These are phyloP conservation scores for Brachionus asplanchnoidis DNA, from an alignment of 1,140 invertebrate species.

Conservation along the genomic window DNA sequence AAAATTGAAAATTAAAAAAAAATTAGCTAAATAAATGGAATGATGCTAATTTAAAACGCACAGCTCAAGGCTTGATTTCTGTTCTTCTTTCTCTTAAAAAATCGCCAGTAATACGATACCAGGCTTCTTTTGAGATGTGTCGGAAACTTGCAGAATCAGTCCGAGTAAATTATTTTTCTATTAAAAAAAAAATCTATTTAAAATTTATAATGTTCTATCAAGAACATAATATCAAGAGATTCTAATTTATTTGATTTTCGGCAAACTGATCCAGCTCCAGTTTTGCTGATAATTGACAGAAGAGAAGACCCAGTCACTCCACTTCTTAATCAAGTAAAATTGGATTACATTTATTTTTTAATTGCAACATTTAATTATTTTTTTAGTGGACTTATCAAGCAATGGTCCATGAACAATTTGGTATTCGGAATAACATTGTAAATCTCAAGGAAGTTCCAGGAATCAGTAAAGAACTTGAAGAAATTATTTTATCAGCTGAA, in stretches of 20 bases:
- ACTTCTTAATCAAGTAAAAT: conserved; percentile 73
- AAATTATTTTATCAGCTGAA: conserved; percentile 81
- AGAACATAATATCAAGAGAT: conserved; percentile 78
- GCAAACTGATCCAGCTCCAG: conserved; percentile 64
- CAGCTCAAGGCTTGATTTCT: conserved; percentile 75
- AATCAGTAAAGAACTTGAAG: conserved; percentile 71
- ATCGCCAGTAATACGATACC: conserved; percentile 82
- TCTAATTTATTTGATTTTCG: conserved; percentile 77
- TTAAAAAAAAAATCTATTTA: background rate
- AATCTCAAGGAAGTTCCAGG: conserved; percentile 70
- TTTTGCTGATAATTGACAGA: conserved; percentile 78
- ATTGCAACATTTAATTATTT: background rate
- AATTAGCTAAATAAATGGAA: conserved; percentile 64
- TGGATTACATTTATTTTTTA: background rate
- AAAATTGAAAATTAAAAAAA: background rate
- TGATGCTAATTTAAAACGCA: conserved; percentile 67
- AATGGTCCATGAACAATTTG: conserved; percentile 95
- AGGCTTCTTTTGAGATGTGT: conserved; percentile 77
- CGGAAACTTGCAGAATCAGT: conserved; percentile 71
- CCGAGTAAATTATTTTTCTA: conserved; percentile 52
- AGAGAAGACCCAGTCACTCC: conserved; percentile 91
- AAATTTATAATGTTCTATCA: background rate
- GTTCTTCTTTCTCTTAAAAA: conserved; percentile 85
- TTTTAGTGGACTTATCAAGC: conserved; percentile 95
- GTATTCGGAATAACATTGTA: conserved; percentile 89